Percentiles rank a stretch among this genome's conserved stretches.
phyloP scores from a whole-genome alignment of 2,113 vertebrate species.

The Eulemur rufifrons region DNA sequence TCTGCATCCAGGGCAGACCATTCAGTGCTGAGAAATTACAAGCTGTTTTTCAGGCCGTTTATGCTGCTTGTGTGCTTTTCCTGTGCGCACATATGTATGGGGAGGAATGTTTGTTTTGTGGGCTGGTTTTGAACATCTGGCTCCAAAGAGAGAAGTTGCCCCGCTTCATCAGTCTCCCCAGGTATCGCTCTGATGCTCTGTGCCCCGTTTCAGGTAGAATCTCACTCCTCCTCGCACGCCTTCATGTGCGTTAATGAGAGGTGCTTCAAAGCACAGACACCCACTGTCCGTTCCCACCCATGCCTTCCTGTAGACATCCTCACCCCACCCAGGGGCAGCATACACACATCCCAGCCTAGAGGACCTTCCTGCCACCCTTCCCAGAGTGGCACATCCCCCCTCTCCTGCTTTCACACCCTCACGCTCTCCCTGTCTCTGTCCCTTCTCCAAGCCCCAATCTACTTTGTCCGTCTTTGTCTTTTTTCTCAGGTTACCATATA shows the following conservation, averaged over 20 bases:
- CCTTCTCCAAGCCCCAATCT: neutral
- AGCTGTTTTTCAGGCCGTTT: rapidly evolving
- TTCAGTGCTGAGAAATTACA: rapidly evolving
- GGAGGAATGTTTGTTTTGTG: rapidly evolving
- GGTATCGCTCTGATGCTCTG: rapidly evolving
- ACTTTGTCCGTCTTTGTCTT: neutral
- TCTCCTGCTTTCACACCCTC: rapidly evolving
- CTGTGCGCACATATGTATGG: rapidly evolving
- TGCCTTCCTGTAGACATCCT: rapidly evolving
- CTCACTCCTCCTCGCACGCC: neutral
- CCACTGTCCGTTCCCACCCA: rapidly evolving
- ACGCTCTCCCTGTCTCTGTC: neutral
- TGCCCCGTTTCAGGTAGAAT: too few relatives aligned
- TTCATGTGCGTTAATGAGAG: rapidly evolving
- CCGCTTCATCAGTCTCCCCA: rapidly evolving
- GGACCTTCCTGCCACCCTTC: neutral
- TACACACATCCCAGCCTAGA: rapidly evolving
- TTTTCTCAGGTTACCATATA: rapidly evolving
- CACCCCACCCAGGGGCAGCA: rapidly evolving
- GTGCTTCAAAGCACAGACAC: rapidly evolving
- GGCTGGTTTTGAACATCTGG: rapidly evolving
- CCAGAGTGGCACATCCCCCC: neutral
- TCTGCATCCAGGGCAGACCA: neutral
- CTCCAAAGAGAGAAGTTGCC: rapidly evolving
- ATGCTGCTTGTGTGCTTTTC: rapidly evolving